Conservation (phyloP, 2,888 invertebrate genomes). For the Alloscopus bannaensis region DNA sequence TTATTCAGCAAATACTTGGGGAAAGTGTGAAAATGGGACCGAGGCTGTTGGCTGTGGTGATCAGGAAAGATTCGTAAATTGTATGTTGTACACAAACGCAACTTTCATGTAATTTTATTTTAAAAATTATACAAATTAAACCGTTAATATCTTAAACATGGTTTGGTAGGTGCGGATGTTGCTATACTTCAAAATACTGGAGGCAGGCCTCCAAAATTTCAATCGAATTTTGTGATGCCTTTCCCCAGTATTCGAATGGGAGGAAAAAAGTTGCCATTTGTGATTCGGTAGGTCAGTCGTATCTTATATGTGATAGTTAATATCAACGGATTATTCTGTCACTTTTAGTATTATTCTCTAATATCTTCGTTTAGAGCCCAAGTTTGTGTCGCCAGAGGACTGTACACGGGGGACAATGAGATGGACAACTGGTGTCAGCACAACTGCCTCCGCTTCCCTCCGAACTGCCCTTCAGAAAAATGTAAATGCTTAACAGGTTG, state of each 20-base stretch:
- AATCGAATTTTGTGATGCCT: conserved; percentile 30
- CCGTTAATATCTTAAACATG: too few relatives aligned
- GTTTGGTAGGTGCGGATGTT: conserved; percentile 79
- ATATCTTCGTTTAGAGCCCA: conserved; percentile 80
- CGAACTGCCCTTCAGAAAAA: conserved; percentile 86
- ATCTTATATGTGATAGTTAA: too few relatives aligned
- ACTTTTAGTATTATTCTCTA: not conserved
- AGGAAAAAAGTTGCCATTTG: conserved; percentile 47
- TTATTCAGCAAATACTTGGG: conserved; percentile 90
- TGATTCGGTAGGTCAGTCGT: conserved; percentile 60
- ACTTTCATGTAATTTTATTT: too few relatives aligned
- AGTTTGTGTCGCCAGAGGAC: conserved; percentile 83
- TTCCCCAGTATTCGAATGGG: conserved; percentile 1
- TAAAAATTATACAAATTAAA: too few relatives aligned
- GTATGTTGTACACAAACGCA: conserved; percentile 80
- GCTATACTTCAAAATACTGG: conserved; percentile 88
- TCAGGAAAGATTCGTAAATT: conserved; percentile 93
- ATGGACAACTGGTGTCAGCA: conserved; percentile 90
- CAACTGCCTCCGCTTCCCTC: conserved; percentile 91
- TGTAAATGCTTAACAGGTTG: conserved; percentile 89
- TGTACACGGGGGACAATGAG: conserved; percentile 83
- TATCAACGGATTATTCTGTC: too few relatives aligned
- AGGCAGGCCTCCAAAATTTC: conserved; percentile 77
- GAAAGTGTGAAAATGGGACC: conserved; percentile 88
- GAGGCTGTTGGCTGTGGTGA: conserved; percentile 91